A percentile compares a stretch with the other conserved stretches of the same genome.
These are phyloP conservation scores for Orchesella flavescens DNA, from an alignment of 2,888 invertebrate species.

Conservation along the genomic window DNA sequence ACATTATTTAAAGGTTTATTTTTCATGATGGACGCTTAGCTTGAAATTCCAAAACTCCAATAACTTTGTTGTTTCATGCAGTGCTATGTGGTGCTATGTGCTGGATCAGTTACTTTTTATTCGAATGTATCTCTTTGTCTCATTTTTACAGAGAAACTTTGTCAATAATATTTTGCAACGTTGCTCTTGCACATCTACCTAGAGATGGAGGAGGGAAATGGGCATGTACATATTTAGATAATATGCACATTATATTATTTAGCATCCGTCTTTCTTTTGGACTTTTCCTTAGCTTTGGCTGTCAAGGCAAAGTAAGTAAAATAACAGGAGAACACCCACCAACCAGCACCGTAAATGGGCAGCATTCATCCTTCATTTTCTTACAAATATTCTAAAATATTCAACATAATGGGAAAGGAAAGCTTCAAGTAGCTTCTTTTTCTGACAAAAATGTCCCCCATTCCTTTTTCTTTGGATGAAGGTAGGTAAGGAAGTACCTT, in stretches of 20 bases:
- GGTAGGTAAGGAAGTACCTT: neutral
- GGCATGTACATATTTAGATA: neutral
- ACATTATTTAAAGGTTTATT: too few relatives aligned
- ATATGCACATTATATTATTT: constrained; percentile 10
- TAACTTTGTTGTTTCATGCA: too few relatives aligned
- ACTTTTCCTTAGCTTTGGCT: neutral
- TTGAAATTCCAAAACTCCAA: too few relatives aligned
- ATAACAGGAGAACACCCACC: neutral
- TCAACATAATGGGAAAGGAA: constrained; percentile 11
- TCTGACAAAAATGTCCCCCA: neutral
- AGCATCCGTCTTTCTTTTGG: neutral
- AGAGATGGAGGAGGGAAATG: too few relatives aligned
- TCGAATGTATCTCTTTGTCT: neutral
- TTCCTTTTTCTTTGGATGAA: neutral
- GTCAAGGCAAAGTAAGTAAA: neutral
- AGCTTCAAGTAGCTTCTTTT: neutral
- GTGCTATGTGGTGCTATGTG: too few relatives aligned
- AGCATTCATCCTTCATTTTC: constrained; percentile 38
- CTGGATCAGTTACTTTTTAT: neutral
- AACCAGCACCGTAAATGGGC: constrained; percentile 5
- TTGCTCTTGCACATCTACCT: neutral
- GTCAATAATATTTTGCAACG: constrained; percentile 55
- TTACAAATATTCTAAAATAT: constrained; percentile 37
- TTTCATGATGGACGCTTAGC: too few relatives aligned
- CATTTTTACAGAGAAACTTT: constrained; percentile 34